These are phyloP conservation scores for Bombus haemorrhoidalis DNA, from an alignment of 1,140 invertebrate species.

Conservation along the genomic window DNA sequence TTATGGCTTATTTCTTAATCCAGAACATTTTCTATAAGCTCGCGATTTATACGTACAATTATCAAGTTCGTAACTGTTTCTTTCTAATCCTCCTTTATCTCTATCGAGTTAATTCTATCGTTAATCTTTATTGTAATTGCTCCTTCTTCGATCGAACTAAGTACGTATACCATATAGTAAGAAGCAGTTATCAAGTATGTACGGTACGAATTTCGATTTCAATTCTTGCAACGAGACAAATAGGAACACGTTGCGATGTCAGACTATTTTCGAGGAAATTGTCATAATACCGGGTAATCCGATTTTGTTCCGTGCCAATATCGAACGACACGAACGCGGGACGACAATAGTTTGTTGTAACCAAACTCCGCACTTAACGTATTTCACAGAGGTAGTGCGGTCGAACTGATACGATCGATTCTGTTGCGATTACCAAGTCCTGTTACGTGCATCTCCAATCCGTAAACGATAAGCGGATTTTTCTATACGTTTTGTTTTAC, in stretches of 20 bases:
- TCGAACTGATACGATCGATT: neutral
- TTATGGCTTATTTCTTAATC: neutral
- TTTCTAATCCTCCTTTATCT: neutral
- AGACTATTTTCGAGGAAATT: constrained; percentile 38
- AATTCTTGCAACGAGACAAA: neutral
- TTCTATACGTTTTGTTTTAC: no score
- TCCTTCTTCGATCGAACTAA: neutral
- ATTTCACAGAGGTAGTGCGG: neutral
- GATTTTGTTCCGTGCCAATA: constrained; percentile 41
- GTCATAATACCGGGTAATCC: constrained; percentile 45
- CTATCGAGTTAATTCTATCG: neutral
- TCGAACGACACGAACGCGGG: constrained; percentile 12
- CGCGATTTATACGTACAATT: neutral
- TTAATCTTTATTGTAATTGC: neutral
- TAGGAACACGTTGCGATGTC: neutral
- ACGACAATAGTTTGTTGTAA: constrained; percentile 20
- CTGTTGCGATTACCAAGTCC: neutral
- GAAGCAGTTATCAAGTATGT: neutral
- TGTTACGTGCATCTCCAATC: neutral
- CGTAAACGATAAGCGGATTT: neutral
- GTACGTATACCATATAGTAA: neutral
- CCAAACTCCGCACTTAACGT: constrained; percentile 28
- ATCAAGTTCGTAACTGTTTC: neutral
- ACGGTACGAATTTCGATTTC: neutral
- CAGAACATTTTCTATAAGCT: neutral